phyloP scores from a whole-genome alignment of 2,113 vertebrate genomes.

The Tragelaphus strepsiceros region DNA sequence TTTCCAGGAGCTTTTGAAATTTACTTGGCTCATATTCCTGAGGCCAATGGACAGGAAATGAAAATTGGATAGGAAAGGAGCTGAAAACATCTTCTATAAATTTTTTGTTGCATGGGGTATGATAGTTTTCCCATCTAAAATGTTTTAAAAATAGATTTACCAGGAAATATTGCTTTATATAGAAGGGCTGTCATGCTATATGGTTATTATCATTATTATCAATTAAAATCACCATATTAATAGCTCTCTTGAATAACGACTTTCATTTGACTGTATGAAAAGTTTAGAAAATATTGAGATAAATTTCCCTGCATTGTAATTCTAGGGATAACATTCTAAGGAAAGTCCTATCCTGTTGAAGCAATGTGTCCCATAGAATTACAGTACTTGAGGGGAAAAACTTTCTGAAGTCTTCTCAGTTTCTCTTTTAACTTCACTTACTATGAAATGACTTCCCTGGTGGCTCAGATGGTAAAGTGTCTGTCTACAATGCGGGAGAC shows the following conservation, averaged over 20 bases:
- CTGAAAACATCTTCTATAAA: slow-evolving; percentile 55
- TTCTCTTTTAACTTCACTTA: background rate
- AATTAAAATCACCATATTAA: background rate
- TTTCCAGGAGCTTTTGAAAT: slow-evolving; percentile 64
- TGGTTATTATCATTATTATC: background rate
- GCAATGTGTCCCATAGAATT: background rate
- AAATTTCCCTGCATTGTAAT: background rate
- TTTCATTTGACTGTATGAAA: slow-evolving; percentile 37
- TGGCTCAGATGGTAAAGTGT: too few species aligned
- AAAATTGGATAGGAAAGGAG: slow-evolving; percentile 55
- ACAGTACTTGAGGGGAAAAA: background rate
- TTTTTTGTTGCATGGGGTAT: slow-evolving; percentile 42
- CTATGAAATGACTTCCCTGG: background rate
- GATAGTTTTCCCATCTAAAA: slow-evolving; percentile 60
- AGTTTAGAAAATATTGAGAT: background rate
- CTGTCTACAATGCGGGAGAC: too few species aligned
- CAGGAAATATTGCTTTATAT: slow-evolving; percentile 47
- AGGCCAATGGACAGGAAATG: slow-evolving; percentile 58
- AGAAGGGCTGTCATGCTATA: background rate
- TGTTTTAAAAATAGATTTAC: slow-evolving; percentile 50
- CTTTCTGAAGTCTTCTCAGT: background rate
- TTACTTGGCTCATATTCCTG: slow-evolving; percentile 43
- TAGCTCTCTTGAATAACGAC: slow-evolving; percentile 4
- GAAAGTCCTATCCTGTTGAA: background rate
- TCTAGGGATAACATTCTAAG: background rate